These are phyloP conservation scores for Seriola quinqueradiata DNA, from an alignment of 2,113 vertebrate species.

Conservation along the genomic window DNA sequence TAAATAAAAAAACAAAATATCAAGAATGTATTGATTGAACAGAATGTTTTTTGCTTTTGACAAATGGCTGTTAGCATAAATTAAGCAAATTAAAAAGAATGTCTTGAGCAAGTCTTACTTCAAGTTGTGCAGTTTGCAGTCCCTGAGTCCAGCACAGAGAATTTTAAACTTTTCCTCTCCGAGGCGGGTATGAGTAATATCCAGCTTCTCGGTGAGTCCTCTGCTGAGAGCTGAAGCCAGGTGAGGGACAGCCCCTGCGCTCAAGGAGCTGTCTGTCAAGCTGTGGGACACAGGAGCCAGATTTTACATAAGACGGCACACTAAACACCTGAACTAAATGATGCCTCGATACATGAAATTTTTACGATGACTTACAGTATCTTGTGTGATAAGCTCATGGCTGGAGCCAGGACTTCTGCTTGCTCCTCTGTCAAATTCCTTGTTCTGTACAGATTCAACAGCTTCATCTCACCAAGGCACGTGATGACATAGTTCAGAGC, in stretches of 20 bases:
- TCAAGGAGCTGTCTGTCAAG: slow-evolving; percentile 58
- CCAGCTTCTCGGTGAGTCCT: slow-evolving; percentile 62
- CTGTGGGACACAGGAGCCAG: slow-evolving; percentile 50
- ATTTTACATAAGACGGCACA: neutral
- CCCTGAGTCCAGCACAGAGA: slow-evolving; percentile 67
- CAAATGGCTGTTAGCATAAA: neutral
- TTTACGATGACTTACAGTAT: slow-evolving; percentile 71
- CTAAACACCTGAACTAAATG: neutral
- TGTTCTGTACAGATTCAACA: slow-evolving; percentile 66
- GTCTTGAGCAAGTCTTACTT: slow-evolving; percentile 50
- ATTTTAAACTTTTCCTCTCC: slow-evolving; percentile 61
- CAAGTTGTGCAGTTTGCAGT: slow-evolving; percentile 65
- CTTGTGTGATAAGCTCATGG: slow-evolving; percentile 61
- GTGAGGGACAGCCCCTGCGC: slow-evolving; percentile 45
- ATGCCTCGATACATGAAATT: neutral
- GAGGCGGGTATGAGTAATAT: slow-evolving; percentile 53
- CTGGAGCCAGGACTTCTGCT: slow-evolving; percentile 57
- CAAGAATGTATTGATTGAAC: neutral
- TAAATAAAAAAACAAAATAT: slow-evolving; percentile 13
- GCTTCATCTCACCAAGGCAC: slow-evolving; percentile 61
- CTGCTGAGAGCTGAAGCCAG: slow-evolving; percentile 72
- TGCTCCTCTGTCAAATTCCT: slow-evolving; percentile 53
- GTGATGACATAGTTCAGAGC: slow-evolving; percentile 75
- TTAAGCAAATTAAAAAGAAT: neutral
- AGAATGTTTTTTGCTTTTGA: neutral